phyloP scores from a whole-genome alignment of 2,888 invertebrate species.

The Himalopsyche kuldschensis region DNA sequence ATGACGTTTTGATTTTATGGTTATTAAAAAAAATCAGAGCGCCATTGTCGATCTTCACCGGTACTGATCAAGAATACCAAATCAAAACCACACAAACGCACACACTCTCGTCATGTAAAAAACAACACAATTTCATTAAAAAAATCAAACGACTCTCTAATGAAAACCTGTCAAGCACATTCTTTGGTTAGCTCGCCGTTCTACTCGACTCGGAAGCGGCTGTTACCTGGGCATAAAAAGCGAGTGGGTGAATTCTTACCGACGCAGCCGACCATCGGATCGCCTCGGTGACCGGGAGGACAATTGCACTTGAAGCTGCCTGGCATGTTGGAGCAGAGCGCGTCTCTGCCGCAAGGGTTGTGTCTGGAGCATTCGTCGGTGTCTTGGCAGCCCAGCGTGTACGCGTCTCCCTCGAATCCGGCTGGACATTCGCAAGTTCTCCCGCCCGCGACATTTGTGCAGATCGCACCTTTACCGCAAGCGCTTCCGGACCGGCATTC shows the following conservation, averaged over 20 bases:
- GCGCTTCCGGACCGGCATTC: slow-evolving; percentile 74
- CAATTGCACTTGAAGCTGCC: slow-evolving; percentile 81
- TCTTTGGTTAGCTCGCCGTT: slow-evolving; percentile 20
- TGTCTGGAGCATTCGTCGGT: slow-evolving; percentile 72
- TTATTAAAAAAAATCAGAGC: background rate
- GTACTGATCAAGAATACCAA: background rate
- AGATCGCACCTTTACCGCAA: slow-evolving; percentile 79
- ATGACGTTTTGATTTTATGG: background rate
- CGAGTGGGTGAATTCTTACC: slow-evolving; percentile 55
- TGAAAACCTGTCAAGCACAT: slow-evolving; percentile 12
- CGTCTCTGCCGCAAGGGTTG: slow-evolving; percentile 76
- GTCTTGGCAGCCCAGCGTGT: slow-evolving; percentile 71
- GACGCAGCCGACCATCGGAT: slow-evolving; percentile 73
- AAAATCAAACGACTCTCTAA: slow-evolving; percentile 20
- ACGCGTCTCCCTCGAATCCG: slow-evolving; percentile 80
- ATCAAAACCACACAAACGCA: slow-evolving; percentile 9
- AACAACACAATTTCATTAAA: slow-evolving; percentile 3
- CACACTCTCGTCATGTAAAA: background rate
- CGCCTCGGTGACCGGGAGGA: slow-evolving; percentile 80
- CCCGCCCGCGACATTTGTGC: slow-evolving; percentile 78
- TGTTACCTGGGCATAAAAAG: background rate
- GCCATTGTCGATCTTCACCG: background rate
- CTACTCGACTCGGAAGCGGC: background rate
- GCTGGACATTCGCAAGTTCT: slow-evolving; percentile 83
- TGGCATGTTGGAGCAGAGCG: slow-evolving; percentile 76